Evolutionary conservation across 2,797 vertebrate genomes (phyloP).

Genomic region (Mastacembelus armatus): DNA sequence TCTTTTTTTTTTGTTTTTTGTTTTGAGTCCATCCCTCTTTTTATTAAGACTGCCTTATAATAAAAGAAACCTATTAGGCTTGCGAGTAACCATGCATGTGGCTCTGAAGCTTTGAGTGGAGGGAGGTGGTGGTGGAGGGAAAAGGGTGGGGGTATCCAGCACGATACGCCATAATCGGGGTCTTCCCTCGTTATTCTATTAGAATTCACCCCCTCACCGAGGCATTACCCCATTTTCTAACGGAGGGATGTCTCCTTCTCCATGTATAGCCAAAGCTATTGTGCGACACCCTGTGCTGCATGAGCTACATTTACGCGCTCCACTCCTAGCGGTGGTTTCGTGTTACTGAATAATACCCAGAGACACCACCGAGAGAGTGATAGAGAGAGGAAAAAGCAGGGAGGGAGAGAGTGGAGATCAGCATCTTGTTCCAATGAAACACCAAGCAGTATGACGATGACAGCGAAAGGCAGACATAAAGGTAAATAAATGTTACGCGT

Average conservation of each 20-base stretch:
- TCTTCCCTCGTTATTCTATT: slow-evolving; percentile 80
- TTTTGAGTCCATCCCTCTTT: slow-evolving; percentile 12
- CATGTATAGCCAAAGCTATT: slow-evolving; percentile 50
- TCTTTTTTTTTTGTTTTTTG: slow-evolving; percentile 5
- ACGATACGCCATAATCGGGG: slow-evolving; percentile 70
- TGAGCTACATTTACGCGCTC: slow-evolving; percentile 71
- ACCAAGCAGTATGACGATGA: slow-evolving; percentile 85
- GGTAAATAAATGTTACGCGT: slow-evolving; percentile 77
- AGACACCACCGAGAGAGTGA: slow-evolving; percentile 66
- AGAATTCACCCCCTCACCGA: slow-evolving; percentile 75
- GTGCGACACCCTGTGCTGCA: slow-evolving; percentile 71
- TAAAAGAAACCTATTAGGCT: slow-evolving; percentile 55
- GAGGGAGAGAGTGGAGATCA: slow-evolving; percentile 75
- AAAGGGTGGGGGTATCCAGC: slow-evolving; percentile 38
- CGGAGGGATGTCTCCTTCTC: slow-evolving; percentile 58
- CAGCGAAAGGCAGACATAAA: slow-evolving; percentile 89
- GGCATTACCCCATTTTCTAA: slow-evolving; percentile 74
- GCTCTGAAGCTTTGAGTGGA: slow-evolving; percentile 48
- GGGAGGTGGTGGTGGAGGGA: slow-evolving; percentile 31
- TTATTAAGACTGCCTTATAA: slow-evolving; percentile 25
- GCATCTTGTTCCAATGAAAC: slow-evolving; percentile 86
- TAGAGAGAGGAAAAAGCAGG: slow-evolving; percentile 61
- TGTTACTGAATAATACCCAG: slow-evolving; percentile 80
- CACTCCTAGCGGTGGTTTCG: slow-evolving; percentile 81
- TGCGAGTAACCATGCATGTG: slow-evolving; percentile 64